Evolutionary conservation across 1,140 invertebrate genomes (phyloP), one percentile per base, ranked within the genome.

Genomic region (Papilio polytes): DNA sequence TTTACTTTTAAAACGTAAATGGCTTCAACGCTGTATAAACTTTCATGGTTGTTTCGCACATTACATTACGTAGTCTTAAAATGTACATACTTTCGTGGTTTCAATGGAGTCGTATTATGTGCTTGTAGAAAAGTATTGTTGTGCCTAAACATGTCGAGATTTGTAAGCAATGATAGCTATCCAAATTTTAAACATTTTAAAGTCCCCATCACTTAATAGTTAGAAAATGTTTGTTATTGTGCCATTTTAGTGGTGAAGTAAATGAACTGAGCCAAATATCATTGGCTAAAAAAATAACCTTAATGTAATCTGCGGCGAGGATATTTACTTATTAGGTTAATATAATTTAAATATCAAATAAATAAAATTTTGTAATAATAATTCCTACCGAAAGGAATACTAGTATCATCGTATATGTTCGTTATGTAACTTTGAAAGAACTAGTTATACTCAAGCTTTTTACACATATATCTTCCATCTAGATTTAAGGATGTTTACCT

Each of bases 391-490:
- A 51, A 18, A 51, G 1, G 1, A 56, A 56, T 56, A 56, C 7
- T n/a, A 56, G 26, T 15, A 56, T 10, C 18, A 53, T 41, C 18
- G 18, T 56, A 18, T 15, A 18, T 51, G 48, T 20, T 56, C n/a
- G 53, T 56, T 31, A 70, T 9, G 31, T 31, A 70, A 31, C 22
- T 70, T 48, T 70, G 12, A 70, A 70, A 6, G 22, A 70, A 56
- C 53, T 26, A 63, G 22, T 44, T 74, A 59, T 22, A 74, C 46
- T 6, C 20, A 4, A 53, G 18, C 74, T 80, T 83, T 80, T 78
- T 51, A 31, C 51, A 12, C 56, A 59, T 44, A 63, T 78, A 85
- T 84, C 81, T 81, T 36, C 46, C 81, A 82, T 81, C 80, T 84
- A 66, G 51, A 66, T 78, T 63, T 59, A 41, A 51, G 41, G n/a